Percentiles rank a stretch among this genome's conserved stretches.
Evolutionary conservation across 2,888 invertebrate genomes (phyloP).

Genomic region (Cylindroiulus punctatus): DNA sequence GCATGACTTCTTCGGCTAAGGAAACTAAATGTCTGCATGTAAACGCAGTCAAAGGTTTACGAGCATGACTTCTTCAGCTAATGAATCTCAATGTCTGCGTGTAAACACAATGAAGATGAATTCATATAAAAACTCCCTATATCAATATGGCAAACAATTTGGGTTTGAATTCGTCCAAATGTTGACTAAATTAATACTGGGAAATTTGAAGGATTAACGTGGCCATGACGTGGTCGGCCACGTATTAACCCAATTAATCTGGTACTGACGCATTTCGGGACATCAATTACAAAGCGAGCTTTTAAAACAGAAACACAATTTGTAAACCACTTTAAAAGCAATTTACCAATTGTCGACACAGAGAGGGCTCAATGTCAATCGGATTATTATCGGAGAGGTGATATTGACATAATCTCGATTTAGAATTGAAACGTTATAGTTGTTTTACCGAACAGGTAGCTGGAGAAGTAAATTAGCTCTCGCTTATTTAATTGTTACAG

Average conservation of each 20-base stretch:
- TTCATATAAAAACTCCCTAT: too few species aligned
- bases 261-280: neutral
- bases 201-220: neutral
- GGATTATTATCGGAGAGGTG: neutral
- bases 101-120: too few species aligned
- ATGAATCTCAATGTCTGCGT: too few species aligned
- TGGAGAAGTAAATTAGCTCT: neutral
- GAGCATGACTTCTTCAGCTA: too few species aligned
- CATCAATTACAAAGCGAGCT: neutral
- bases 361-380: neutral
- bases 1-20: too few species aligned
- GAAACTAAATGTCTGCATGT: too few species aligned
- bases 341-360: neutral
- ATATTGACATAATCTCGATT: conserved; percentile 5
- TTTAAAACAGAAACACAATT: neutral
- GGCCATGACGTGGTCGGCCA: neutral
- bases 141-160: too few species aligned
- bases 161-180: too few species aligned
- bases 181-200: too few species aligned
- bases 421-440: neutral
- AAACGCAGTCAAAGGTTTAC: too few species aligned
- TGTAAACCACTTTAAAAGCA: neutral
- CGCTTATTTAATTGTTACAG: neutral
- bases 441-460: neutral
- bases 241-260: neutral